A percentile compares a stretch with the other conserved stretches of the same genome.
Conservation (phyloP, 1,140 invertebrate genomes). For the Trachymyrmex septentrionalis region DNA sequence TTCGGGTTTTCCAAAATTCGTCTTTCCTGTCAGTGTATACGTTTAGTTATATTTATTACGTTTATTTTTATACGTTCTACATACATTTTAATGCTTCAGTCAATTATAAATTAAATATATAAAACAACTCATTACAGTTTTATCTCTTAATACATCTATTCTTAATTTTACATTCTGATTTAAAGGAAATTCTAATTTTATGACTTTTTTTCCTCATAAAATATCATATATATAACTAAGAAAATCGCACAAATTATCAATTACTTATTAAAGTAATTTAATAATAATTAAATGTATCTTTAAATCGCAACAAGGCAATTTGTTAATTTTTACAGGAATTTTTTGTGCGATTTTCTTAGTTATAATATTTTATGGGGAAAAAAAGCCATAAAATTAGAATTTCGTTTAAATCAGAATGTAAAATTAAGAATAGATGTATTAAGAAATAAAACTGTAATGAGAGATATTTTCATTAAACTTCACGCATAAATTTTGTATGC, state of each 20-base stretch:
- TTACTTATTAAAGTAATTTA: slow-evolving; percentile 5
- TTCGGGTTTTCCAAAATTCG: slow-evolving; percentile 4
- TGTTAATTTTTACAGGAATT: background rate
- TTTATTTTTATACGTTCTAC: too few relatives aligned
- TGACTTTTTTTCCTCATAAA: background rate
- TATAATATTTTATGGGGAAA: background rate
- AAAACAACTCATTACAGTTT: background rate
- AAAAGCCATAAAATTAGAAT: background rate
- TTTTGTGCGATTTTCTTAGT: background rate
- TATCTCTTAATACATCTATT: background rate
- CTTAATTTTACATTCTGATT: background rate
- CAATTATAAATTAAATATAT: background rate
- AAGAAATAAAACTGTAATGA: slow-evolving; percentile 3
- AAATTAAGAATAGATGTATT: background rate
- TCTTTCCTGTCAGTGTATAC: background rate
- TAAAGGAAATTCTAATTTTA: background rate
- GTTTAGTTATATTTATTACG: background rate
- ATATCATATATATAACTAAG: background rate
- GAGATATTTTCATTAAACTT: slow-evolving; percentile 46
- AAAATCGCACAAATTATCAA: background rate
- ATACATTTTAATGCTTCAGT: background rate
- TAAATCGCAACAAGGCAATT: slow-evolving; percentile 2
- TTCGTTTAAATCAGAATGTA: background rate
- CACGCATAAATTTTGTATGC: slow-evolving; percentile 1
- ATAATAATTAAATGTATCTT: background rate